Evolutionary conservation across 2,113 vertebrate genomes (phyloP).

Genomic region (Rallus limicola): DNA sequence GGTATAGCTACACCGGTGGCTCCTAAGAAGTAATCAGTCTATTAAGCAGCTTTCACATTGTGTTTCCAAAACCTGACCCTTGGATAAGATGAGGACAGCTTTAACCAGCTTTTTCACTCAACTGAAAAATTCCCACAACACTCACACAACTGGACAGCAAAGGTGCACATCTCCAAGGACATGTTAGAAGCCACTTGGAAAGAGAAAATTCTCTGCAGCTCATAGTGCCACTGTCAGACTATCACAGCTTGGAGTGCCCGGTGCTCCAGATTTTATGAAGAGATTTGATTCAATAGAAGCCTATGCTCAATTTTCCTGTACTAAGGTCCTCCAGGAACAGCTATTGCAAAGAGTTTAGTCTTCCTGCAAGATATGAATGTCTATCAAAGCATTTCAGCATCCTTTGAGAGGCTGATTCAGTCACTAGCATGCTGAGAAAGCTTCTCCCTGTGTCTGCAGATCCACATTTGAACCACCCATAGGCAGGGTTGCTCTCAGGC

Average conservation of each 20-base stretch:
- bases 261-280: not conserved
- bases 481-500: not conserved
- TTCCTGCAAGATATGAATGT: not conserved
- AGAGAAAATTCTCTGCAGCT: not conserved
- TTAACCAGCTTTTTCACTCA: not conserved
- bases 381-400: not conserved
- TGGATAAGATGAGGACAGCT: not conserved
- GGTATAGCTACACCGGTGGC: not conserved
- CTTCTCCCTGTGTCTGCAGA: not conserved
- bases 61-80: not conserved
- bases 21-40: not conserved
- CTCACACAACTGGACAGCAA: not conserved
- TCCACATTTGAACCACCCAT: not conserved
- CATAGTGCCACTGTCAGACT: not conserved
- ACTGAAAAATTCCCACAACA: not conserved
- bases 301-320: fast-evolving
- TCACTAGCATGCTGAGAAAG: not conserved
- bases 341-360: not conserved
- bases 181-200: not conserved
- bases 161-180: not conserved
- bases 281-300: not conserved
- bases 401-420: not conserved
- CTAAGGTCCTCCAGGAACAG: not conserved
- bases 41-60: not conserved
- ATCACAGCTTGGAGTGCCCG: not conserved